A percentile compares a stretch with the other conserved stretches of the same genome.
phyloP scores from a whole-genome alignment of 2,888 invertebrate genomes.

The Andrena camellia region DNA sequence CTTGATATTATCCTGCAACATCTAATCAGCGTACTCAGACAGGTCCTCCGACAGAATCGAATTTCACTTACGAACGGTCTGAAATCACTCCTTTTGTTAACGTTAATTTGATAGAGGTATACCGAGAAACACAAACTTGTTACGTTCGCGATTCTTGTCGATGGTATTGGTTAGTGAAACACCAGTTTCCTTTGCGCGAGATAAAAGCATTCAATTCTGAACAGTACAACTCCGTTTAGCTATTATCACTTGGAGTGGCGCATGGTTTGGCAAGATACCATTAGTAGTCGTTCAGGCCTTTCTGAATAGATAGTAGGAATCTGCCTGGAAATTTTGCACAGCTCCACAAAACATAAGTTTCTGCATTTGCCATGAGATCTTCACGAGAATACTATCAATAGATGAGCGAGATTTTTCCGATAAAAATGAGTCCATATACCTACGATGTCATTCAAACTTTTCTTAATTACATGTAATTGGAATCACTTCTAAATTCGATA shows the following conservation, averaged over 20 bases:
- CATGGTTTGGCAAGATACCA: not conserved
- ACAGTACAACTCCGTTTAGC: no score
- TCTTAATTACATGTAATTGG: no score
- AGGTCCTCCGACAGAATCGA: constrained; percentile 32
- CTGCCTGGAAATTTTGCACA: no score
- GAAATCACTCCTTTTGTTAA: not conserved
- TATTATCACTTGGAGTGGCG: no score
- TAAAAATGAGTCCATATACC: no score
- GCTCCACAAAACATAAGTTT: no score
- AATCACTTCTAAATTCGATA: no score
- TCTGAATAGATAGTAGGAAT: no score
- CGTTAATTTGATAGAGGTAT: not conserved
- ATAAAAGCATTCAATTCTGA: not conserved
- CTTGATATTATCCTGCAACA: constrained; percentile 38
- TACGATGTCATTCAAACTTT: no score
- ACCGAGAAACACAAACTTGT: not conserved
- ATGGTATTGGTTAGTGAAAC: not conserved
- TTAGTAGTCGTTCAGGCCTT: not conserved
- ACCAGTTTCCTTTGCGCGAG: not conserved
- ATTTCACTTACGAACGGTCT: constrained; percentile 26
- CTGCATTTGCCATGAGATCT: no score
- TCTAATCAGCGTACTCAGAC: constrained; percentile 19
- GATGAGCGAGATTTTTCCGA: no score
- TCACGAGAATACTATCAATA: no score
- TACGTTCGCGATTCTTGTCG: not conserved